Conservation (phyloP, 2,113 vertebrate genomes). For the Neopipo cinnamomea region DNA sequence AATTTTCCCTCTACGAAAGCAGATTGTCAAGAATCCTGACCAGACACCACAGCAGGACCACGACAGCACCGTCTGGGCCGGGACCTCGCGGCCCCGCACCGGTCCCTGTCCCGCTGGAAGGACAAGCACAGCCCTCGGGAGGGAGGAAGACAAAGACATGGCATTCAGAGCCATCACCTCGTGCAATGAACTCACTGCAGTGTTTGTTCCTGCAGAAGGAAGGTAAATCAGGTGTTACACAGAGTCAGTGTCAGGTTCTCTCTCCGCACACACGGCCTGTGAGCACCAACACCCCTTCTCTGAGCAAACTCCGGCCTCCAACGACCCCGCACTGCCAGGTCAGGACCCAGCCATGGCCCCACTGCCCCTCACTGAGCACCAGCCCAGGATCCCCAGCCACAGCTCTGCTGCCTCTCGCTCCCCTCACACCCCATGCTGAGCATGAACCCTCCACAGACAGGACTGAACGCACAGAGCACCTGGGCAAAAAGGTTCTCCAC, state of each 20-base stretch:
- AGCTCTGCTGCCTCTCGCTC: neutral
- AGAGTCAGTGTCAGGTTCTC: neutral
- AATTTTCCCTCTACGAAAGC: neutral
- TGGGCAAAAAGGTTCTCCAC: neutral
- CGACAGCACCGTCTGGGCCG: rapidly evolving
- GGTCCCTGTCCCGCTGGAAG: neutral
- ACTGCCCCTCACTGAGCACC: neutral
- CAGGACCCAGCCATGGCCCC: neutral
- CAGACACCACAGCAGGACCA: neutral
- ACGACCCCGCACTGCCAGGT: neutral
- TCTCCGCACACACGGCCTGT: neutral
- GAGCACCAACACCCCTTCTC: neutral
- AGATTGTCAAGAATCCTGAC: neutral
- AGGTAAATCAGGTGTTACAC: neutral
- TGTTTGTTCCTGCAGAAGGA: neutral
- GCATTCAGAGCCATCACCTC: neutral
- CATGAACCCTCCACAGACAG: neutral
- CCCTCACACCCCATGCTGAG: neutral
- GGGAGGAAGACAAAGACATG: conserved; percentile 44
- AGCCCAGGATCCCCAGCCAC: neutral
- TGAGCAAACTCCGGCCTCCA: neutral
- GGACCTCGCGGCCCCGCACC: rapidly evolving
- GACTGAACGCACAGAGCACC: neutral
- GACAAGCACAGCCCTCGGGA: neutral
- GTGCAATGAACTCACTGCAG: neutral